Conservation (phyloP, 2,113 vertebrate genomes). For the Caloenas nicobarica region DNA sequence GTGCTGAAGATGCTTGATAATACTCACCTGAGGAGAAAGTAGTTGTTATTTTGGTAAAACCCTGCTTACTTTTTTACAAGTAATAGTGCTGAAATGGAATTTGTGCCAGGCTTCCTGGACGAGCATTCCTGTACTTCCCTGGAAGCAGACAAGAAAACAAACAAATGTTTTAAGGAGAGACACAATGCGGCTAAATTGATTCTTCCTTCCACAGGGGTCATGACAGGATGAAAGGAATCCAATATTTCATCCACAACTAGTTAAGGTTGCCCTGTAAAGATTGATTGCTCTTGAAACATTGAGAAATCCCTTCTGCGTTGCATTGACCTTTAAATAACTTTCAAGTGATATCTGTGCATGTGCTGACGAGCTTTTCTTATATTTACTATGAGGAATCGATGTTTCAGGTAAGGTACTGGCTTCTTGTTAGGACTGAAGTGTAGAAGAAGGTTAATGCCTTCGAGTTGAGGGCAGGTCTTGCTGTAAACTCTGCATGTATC, state of each 20-base stretch:
- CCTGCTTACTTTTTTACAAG: not conserved
- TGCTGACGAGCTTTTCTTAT: not conserved
- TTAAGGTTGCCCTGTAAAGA: not conserved
- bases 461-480: not conserved
- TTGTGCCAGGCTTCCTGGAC: not conserved
- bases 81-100: not conserved
- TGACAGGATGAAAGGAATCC: not conserved
- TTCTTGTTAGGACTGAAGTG: not conserved
- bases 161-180: not conserved
- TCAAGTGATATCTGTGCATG: not conserved
- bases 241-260: not conserved
- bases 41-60: not conserved
- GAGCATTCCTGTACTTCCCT: not conserved
- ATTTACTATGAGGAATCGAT: not conserved
- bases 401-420: not conserved
- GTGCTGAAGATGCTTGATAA: not conserved
- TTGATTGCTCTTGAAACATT: not conserved
- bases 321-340: not conserved
- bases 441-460: not conserved
- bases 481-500: not conserved
- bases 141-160: not conserved
- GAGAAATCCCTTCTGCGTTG: not conserved
- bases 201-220: not conserved
- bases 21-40: not conserved
- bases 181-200: fast-evolving